Evolutionary conservation across 2,113 vertebrate species (phyloP), one percentile per base, ranked within the genome.

Genomic region (Cryptoleucopteryx plumbea): DNA sequence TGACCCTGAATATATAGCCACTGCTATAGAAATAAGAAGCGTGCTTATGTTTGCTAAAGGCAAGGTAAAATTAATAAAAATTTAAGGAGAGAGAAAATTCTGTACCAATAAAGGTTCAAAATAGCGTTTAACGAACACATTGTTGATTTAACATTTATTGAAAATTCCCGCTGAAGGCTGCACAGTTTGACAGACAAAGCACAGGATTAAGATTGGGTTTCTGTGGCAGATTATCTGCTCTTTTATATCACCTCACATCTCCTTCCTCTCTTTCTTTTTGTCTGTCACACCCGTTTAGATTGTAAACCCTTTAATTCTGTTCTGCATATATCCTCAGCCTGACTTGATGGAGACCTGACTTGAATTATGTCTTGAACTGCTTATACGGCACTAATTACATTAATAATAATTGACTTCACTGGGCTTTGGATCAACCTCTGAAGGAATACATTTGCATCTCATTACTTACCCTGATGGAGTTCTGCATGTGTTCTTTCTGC

Each of bases 351-450:
- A 91, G 81, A 65, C 66, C 87, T 90, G 94, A 93, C 67, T 94
- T 80, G 74, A 93, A 94, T 94, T 90, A 93, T 36, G 67, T 83
- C 93, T 90, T 82, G 71, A 94, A 83, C 66, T 88, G 87, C 87
- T 96, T 92, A 85, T 74, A 94, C 25, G 16, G 74, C 93, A 93
- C 89, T 97, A 96, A 97, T 96, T 97, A 71, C 89, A 90, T 96
- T 94, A 96, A 95, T 96, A 96, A 74, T 95, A 97, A 97, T 95
- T 94, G 90, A 96, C 93, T 95, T 94, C 91, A 81, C 66, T 91
- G 93, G 89, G 90, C 84, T 95, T 95, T 93, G 93, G 89, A 88
- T 88, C 89, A 95, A 59, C 74, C 87, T 93, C 95, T 55, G 82
- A 91, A 82, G 23, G 95, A 94, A 97, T 96, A 88, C 15, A 92